Evolutionary conservation across 2,888 invertebrate genomes (phyloP), one percentile per base, ranked within the genome.

Genomic region (Zaprionus obscuricornis): DNA sequence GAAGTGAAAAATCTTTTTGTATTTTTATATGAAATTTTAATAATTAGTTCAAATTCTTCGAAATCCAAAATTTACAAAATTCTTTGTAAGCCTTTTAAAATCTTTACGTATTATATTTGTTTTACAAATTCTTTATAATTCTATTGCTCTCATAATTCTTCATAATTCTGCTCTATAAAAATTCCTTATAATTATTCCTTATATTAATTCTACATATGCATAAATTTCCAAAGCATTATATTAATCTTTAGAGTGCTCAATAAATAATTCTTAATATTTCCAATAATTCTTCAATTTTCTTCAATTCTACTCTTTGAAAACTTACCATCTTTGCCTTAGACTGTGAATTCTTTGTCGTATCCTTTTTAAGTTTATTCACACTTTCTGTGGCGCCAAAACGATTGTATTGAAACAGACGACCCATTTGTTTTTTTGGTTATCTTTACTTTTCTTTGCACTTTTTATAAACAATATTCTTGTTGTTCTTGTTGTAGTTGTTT

Each of bases 331-430:
- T 74, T 8, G 66, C 64, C 40, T 76, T 81, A 14, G 60, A 69
- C 5, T 73, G 69, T 17, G 58, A 27, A 29, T 72, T 85, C n/a
- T 51, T 55, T 27, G 59, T 66, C 8, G 73, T 75, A 83, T 83
- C 83, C 85, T 85, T 79, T 70, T 75, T 79, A 57, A 69, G 71
- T 34, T 84, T 78, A 43, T 74, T 82, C 31, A 50, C 51, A 24
- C 59, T 77, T 56, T 85, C 79, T 55, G 68, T 62, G 67, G 74
- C 75, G 62, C 74, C 85, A 60, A 88, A 88, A 51, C 88, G 88
- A 69, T 89, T 88, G 43, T 89, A 88, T 58, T 88, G 87, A 63
- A 89, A 89, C 6, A 87, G 74, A 45, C 89, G 88, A 65, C 88
- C 88, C 88, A 88, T 89, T n/a, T n/a, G n/a, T n/a, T n/a, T 73